Evolutionary conservation across 2,888 invertebrate genomes (phyloP), one percentile per base, ranked within the genome.

Genomic region (Ditylenchus weischeri): DNA sequence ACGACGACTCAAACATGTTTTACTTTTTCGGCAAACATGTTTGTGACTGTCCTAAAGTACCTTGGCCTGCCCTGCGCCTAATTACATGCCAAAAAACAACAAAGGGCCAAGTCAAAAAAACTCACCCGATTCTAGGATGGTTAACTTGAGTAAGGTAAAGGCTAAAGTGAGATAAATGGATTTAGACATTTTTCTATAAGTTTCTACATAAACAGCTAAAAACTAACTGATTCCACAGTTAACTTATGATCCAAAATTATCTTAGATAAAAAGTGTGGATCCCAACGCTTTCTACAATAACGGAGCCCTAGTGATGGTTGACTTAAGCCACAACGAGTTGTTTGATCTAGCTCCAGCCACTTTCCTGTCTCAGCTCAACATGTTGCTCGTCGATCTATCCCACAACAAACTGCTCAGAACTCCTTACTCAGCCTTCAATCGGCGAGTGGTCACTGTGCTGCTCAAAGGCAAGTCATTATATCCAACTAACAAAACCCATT

Each of bases 371-470:
- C 83, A 82, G 62, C 72, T 79, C 29, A 82, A 79, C 61, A 68
- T 83, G 47, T 73, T 82, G 11, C 71, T 83, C 18, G 76, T 83
- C 35, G 83, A 83, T 69, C 65, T 83, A 58, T 77, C 77, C 65
- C 58, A 65, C 48, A 83, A 83, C 73, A 76, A 78, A 60, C 59
- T 83, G 18, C 49, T 70, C 21, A 73, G 76, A 57, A 79, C 79
- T 0, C 83, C 83, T 10, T 83, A 81, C 65, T 71, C 75, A 19
- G 80, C 83, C 1, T 82, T 83, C 72, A 82, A 81, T 66, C 69
- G 78, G 49, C 65, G 83, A 23, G 76, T 80, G 10, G 78, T 78
- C 62, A 83, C 83, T 13, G 81, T 83, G 19, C 61, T 83, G 35
- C 71, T 83, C 15, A 79, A 83, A 73, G 82, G 82, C 80, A 62